Evolutionary conservation across 2,113 vertebrate species (phyloP).

Genomic region (Aphelocoma coerulescens): DNA sequence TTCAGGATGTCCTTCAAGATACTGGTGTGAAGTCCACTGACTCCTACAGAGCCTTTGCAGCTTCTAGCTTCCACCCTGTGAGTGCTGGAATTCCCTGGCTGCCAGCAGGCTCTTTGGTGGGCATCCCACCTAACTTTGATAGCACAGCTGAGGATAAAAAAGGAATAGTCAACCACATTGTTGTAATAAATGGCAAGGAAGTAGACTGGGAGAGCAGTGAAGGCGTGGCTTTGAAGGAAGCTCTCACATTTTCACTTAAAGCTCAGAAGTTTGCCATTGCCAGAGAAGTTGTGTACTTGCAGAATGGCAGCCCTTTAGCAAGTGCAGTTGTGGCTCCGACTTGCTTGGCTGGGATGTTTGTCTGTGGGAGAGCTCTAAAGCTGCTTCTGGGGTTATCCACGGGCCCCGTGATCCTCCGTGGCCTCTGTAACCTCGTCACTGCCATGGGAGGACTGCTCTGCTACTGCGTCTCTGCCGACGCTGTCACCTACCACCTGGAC

Average conservation of each 20-base stretch:
- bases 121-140: conserved; percentile 87
- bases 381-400: conserved; percentile 78
- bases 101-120: conserved; percentile 80
- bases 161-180: conserved; percentile 73
- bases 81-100: conserved; percentile 87
- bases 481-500: conserved; percentile 80
- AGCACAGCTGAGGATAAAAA: conserved; percentile 59
- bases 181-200: conserved; percentile 78
- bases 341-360: conserved; percentile 80
- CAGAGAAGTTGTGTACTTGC: conserved; percentile 80
- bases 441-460: conserved; percentile 72
- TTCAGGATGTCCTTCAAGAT: conserved; percentile 82
- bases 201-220: conserved; percentile 80
- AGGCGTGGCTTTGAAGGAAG: conserved; percentile 75
- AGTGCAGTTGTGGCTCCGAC: conserved; percentile 76
- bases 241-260: conserved; percentile 77
- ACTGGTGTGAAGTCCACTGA: conserved; percentile 47
- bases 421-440: conserved; percentile 71
- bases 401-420: conserved; percentile 68
- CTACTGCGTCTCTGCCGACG: conserved; percentile 77
- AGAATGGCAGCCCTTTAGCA: conserved; percentile 69
- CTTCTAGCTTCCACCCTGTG: conserved; percentile 88
- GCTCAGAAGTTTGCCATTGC: conserved; percentile 91
- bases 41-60: conserved; percentile 79
- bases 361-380: conserved; percentile 77